Percentiles rank a stretch among this genome's conserved stretches.
phyloP scores from a whole-genome alignment of 1,140 invertebrate genomes.

The Psix sp. region DNA sequence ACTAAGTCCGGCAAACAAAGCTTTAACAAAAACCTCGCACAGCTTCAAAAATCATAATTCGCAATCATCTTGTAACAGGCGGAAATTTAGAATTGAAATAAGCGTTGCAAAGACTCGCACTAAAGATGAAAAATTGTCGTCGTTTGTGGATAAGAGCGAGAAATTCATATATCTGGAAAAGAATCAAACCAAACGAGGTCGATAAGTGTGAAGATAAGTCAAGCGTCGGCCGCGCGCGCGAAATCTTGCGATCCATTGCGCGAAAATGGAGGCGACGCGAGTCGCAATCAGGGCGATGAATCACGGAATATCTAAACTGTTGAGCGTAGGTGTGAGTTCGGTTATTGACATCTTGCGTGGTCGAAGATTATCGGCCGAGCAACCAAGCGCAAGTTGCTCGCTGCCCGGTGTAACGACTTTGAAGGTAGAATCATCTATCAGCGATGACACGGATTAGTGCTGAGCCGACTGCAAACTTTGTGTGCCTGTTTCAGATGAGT shows the following conservation, averaged over 20 bases:
- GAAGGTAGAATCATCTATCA: slow-evolving; percentile 44
- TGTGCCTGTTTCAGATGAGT: slow-evolving; percentile 43
- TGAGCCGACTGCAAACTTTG: slow-evolving; percentile 46
- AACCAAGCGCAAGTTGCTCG: slow-evolving; percentile 25
- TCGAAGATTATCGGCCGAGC: slow-evolving; percentile 37
- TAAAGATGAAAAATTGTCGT: too few relatives aligned
- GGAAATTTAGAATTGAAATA: too few relatives aligned
- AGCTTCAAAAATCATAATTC: too few relatives aligned
- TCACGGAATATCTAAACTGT: slow-evolving; percentile 43
- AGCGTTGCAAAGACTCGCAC: too few relatives aligned
- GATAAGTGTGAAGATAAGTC: too few relatives aligned
- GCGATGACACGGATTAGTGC: slow-evolving; percentile 46
- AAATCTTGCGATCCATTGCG: neutral
- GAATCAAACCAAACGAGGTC: too few relatives aligned
- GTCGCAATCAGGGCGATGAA: slow-evolving; percentile 30
- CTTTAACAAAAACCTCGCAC: too few relatives aligned
- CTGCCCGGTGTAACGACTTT: slow-evolving; percentile 37
- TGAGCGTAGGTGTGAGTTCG: slow-evolving; percentile 35
- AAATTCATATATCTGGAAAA: too few relatives aligned
- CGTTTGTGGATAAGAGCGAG: too few relatives aligned
- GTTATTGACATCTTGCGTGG: slow-evolving; percentile 54
- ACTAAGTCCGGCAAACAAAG: too few relatives aligned
- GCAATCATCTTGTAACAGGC: too few relatives aligned
- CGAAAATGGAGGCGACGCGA: neutral
- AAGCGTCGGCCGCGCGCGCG: too few relatives aligned